Conservation (phyloP, 2,113 vertebrate species). For the Diphyllodes magnificus region DNA sequence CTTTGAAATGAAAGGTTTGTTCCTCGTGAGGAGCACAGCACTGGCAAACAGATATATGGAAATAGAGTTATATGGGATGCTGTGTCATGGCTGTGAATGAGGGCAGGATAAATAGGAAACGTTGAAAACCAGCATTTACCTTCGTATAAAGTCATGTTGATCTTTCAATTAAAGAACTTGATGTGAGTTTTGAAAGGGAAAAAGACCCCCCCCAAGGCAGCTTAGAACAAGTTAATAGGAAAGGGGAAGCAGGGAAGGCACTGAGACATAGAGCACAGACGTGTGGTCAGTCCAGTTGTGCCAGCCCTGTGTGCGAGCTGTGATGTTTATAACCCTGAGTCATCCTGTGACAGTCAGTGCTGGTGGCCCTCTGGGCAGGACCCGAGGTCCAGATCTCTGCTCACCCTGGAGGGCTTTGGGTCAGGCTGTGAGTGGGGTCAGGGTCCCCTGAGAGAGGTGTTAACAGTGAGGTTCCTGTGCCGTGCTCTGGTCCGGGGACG, state of each 20-base stretch:
- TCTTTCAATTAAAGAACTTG: not conserved
- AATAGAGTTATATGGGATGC: not conserved
- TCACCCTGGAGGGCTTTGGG: not conserved
- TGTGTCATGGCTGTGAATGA: not conserved
- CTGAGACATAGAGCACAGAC: not conserved
- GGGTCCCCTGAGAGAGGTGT: not conserved
- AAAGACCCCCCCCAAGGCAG: not conserved
- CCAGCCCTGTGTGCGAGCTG: not conserved
- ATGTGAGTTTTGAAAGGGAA: not conserved
- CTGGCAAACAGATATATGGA: not conserved
- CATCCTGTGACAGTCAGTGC: not conserved
- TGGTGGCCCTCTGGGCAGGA: not conserved
- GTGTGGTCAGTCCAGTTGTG: not conserved
- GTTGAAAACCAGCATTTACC: not conserved
- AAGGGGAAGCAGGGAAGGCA: not conserved
- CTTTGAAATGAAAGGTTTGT: not conserved
- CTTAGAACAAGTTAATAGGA: not conserved
- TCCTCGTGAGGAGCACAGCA: not conserved
- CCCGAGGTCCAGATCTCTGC: not conserved
- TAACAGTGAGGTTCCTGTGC: not conserved
- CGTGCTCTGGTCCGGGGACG: rapidly evolving
- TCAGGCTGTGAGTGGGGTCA: not conserved
- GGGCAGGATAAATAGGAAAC: not conserved
- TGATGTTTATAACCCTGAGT: not conserved
- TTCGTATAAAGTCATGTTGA: not conserved